Conservation (phyloP, 2,113 vertebrate genomes). For the Deroptyus accipitrinus region DNA sequence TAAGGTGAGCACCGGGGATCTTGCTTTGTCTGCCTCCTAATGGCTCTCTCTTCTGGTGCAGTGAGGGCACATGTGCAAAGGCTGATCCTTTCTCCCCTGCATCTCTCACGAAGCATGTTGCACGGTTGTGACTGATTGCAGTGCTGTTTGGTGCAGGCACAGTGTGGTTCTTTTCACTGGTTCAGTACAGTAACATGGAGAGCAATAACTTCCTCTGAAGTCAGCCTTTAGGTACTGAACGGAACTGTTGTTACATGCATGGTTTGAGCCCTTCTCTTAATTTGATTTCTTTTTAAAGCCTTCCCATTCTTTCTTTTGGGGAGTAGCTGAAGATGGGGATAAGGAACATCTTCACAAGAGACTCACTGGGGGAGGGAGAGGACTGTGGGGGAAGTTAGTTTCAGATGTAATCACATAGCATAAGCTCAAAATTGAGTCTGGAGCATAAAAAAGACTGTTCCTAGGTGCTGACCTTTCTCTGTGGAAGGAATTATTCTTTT, state of each 20-base stretch:
- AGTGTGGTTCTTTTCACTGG: neutral
- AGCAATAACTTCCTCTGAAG: neutral
- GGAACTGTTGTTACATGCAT: fast-evolving
- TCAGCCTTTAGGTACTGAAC: neutral
- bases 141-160: neutral
- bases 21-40: neutral
- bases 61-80: fast-evolving
- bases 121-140: neutral
- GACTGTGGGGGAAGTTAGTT: neutral
- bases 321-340: neutral
- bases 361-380: neutral
- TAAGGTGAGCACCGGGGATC: conserved; percentile 79
- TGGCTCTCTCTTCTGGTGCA: neutral
- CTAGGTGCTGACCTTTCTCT: conserved; percentile 9
- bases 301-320: neutral
- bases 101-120: neutral
- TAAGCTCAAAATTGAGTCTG: neutral
- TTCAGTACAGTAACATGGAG: fast-evolving
- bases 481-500: neutral
- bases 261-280: neutral
- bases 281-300: neutral
- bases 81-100: neutral
- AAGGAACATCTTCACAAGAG: neutral
- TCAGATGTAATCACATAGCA: neutral
- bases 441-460: neutral